These are phyloP conservation scores for Xiphorhynchus elegans DNA, from an alignment of 2,113 vertebrate genomes.

Conservation along the genomic window DNA sequence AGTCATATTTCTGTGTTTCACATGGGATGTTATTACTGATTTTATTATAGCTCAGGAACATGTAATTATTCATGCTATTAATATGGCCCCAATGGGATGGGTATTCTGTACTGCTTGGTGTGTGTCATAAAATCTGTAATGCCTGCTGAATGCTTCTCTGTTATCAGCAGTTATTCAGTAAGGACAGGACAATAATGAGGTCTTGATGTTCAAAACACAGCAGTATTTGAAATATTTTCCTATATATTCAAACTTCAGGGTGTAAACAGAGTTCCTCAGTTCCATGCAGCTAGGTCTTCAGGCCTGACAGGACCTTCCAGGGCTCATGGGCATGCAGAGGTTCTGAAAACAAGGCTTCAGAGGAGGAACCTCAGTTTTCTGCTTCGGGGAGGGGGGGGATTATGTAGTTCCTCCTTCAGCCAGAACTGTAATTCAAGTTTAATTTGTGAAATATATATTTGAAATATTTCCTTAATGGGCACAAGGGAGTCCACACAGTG, in stretches of 20 bases:
- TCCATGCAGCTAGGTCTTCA: background rate
- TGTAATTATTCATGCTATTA: slow-evolving; percentile 1
- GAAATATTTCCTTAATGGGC: background rate
- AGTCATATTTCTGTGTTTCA: background rate
- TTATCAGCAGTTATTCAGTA: background rate
- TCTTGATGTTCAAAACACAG: background rate
- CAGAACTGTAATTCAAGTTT: background rate
- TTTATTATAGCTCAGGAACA: slow-evolving; percentile 1
- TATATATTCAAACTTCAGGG: background rate
- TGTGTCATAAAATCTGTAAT: background rate
- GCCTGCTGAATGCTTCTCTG: background rate
- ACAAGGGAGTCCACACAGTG: background rate
- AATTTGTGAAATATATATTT: background rate
- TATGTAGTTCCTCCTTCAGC: background rate
- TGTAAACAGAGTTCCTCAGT: background rate
- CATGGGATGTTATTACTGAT: background rate
- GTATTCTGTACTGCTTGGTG: background rate
- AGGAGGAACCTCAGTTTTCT: background rate
- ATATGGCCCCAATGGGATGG: background rate
- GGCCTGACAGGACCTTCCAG: background rate
- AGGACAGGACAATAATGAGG: background rate
- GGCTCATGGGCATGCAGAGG: background rate
- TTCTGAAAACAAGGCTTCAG: background rate
- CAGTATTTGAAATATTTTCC: background rate
- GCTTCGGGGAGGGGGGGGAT: background rate